phyloP scores from a whole-genome alignment of 2,113 vertebrate genomes.

The Hemichromis elongatus region DNA sequence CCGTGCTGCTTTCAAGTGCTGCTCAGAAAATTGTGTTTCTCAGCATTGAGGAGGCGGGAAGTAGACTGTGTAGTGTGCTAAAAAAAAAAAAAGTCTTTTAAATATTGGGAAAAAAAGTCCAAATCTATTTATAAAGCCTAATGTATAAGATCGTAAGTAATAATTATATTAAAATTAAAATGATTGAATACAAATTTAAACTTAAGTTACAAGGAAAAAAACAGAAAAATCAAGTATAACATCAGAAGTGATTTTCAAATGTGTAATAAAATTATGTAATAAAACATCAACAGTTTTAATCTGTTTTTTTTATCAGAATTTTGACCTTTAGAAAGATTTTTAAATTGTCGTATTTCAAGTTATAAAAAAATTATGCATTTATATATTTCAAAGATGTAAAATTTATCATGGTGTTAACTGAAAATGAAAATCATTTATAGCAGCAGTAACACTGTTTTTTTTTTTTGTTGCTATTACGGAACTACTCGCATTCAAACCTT shows the following conservation, averaged over 20 bases:
- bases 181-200: neutral
- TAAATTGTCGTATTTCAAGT: neutral
- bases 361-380: neutral
- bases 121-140: neutral
- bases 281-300: too few species aligned
- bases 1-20: conserved; percentile 14
- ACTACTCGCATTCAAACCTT: neutral
- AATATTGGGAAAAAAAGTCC: too few species aligned
- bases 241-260: neutral
- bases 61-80: neutral
- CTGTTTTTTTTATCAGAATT: neutral
- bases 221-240: neutral
- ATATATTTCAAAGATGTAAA: neutral
- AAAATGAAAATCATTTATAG: neutral
- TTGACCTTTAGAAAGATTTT: neutral
- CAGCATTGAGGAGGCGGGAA: neutral
- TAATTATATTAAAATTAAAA: neutral
- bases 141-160: neutral
- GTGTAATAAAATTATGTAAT: too few species aligned
- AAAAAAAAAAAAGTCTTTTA: too few species aligned
- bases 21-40: neutral
- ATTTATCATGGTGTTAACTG: neutral
- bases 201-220: neutral
- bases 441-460: neutral
- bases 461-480: neutral